Base-by-base conservation (phyloP, 2,888 invertebrate genomes). In the Drosophila barbarae region DNA sequence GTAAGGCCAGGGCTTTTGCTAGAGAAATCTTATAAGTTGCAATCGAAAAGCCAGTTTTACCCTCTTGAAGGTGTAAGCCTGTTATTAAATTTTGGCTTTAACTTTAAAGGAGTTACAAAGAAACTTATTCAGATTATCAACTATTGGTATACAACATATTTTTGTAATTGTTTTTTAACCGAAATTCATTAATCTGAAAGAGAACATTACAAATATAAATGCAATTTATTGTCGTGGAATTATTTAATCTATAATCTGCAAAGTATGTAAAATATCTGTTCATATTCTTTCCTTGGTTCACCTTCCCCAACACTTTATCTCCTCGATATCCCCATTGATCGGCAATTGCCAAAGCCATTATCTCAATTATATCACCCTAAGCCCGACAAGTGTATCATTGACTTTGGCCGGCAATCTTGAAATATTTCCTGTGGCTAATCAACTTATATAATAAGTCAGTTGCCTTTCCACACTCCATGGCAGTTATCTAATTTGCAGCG, bases 371-470 rank as follows among this genome's bases (percentile, higher is more conserved):
- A 46, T 34, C 18, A 57, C 36, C 36, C n/a, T 12, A 6, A 15
- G 44, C 32, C 57, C 6, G 32, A 55, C 34, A 54, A 54, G 57
- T 41, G 55, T 38, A 38, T 44, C 32, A 57, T 57, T 52, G 51
- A 13, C 30, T 13, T 26, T 26, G 26, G 36, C 42, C 12, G 44
- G 38, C 58, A 55, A 58, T 58, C 42, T 42, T 7, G 5, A 46
- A 32, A 46, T 58, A 60, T 21, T 60, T 60, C 49, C 50, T 18
- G 18, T 35, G 46, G 50, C 26, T 58, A 41, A 58, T 55, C 34
- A 49, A 49, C 41, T 59, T 35, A 32, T 18, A 63, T 61, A 63
- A 47, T 63, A 63, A 61, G 51, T 50, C 59, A 61, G 63, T 60
- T 61, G 61, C 41, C 60, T 50, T 60, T 63, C 50, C 61, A 61